These are phyloP conservation scores for Bradynema listronoti DNA, from an alignment of 1,140 invertebrate genomes.

Conservation along the genomic window DNA sequence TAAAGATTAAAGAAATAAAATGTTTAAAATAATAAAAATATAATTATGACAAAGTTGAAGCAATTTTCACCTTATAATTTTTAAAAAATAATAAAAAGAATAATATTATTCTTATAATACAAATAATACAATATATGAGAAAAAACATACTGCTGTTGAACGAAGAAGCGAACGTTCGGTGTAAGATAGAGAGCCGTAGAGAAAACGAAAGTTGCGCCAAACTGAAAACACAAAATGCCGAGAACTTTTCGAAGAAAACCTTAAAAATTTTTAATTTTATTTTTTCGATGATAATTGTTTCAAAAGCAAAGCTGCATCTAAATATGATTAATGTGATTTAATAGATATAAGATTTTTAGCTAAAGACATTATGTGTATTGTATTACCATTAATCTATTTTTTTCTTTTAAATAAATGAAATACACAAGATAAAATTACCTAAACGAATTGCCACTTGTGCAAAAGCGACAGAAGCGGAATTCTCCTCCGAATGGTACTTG, in stretches of 20 bases:
- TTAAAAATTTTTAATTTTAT: constrained; percentile 30
- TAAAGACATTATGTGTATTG: no score
- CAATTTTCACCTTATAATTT: no score
- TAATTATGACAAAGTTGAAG: no score
- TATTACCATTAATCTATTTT: no score
- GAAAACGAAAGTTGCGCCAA: constrained; percentile 43
- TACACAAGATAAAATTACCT: constrained; percentile 11
- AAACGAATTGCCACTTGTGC: constrained; percentile 41
- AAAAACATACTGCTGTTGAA: constrained; percentile 51
- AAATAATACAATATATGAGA: no score
- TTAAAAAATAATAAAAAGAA: no score
- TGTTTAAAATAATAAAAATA: background rate
- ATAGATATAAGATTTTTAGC: no score
- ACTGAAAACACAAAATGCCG: constrained; percentile 52
- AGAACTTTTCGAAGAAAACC: constrained; percentile 54
- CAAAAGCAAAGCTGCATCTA: no score
- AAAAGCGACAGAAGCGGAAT: constrained; percentile 29
- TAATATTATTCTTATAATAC: no score
- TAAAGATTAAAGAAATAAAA: background rate
- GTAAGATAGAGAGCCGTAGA: constrained; percentile 47
- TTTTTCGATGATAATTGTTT: no score
- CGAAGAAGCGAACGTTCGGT: constrained; percentile 42
- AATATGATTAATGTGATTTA: no score
- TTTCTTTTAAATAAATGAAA: constrained; percentile 9
- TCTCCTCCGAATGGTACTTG: no score